phyloP scores from a whole-genome alignment of 53 echinoderm and acorn worm genomes.

The Holothuria leucospilota region DNA sequence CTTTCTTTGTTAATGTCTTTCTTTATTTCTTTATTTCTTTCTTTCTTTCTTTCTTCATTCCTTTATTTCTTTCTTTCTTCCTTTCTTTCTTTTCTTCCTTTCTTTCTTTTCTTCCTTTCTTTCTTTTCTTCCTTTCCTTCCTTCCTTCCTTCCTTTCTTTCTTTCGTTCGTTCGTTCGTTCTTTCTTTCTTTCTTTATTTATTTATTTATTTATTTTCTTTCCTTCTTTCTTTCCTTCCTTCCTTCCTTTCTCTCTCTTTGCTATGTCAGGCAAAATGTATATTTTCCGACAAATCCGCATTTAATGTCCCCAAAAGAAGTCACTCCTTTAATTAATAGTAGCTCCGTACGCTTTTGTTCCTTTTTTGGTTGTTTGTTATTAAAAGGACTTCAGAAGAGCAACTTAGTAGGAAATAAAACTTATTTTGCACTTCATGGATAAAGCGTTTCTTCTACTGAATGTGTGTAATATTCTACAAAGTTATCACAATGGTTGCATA shows the following conservation, averaged over 20 bases:
- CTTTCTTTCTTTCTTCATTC: not conserved
- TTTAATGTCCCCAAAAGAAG: no score
- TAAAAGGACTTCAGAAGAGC: no score
- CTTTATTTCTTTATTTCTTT: not conserved
- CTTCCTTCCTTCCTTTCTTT: not conserved
- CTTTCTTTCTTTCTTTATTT: no score
- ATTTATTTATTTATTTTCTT: no score
- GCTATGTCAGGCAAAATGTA: not conserved
- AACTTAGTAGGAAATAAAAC: no score
- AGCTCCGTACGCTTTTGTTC: no score
- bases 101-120: constrained; percentile 53
- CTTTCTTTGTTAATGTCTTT: not conserved
- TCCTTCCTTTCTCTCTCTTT: not conserved
- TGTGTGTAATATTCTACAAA: no score
- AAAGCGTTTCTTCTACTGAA: no score
- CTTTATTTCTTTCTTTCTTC: not conserved
- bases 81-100: not conserved
- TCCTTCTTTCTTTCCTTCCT: not conserved
- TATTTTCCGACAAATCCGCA: not conserved
- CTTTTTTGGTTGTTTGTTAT: no score
- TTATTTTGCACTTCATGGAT: no score
- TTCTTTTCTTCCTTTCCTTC: constrained; percentile 32
- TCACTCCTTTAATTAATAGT: no score
- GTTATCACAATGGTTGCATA: not conserved
- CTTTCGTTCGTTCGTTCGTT: no score